Conservation (phyloP, 2,113 vertebrate genomes). For the Electrona antarctica region DNA sequence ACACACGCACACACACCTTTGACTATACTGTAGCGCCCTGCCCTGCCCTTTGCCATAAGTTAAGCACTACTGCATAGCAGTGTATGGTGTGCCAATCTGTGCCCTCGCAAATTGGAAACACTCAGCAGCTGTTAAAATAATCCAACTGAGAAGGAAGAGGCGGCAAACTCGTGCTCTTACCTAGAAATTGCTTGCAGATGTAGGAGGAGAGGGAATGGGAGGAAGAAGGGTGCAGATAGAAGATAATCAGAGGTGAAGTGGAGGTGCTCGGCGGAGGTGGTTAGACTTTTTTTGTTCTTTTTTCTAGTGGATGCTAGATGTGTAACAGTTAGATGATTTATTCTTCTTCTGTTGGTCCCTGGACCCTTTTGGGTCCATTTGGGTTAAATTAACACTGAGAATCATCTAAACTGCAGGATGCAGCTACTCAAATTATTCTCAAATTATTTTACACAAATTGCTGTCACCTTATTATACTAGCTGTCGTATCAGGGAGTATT, state of each 20-base stretch:
- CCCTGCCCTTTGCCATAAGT: conserved; percentile 20
- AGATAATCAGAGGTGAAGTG: background rate
- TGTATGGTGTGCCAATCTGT: conserved; percentile 59
- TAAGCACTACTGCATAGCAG: conserved; percentile 18
- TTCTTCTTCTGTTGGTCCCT: conserved; percentile 2
- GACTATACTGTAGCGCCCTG: conserved; percentile 1
- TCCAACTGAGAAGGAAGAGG: conserved; percentile 63
- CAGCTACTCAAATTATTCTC: background rate
- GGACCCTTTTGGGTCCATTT: background rate
- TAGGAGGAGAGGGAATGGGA: background rate
- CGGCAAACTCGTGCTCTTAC: conserved; percentile 61
- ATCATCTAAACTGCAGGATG: background rate
- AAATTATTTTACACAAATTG: too few species aligned
- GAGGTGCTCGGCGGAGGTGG: conserved; percentile 14
- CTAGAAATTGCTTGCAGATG: conserved; percentile 63
- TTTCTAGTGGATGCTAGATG: conserved; percentile 26
- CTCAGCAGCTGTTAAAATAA: conserved; percentile 72
- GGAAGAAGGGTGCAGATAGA: background rate
- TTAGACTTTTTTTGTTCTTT: background rate
- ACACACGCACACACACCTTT: conserved; percentile 5
- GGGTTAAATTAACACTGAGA: background rate
- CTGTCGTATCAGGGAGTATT: too few species aligned
- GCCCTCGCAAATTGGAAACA: conserved; percentile 68
- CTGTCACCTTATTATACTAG: too few species aligned
- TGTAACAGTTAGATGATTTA: conserved; percentile 17